Evolutionary conservation across 1,140 invertebrate species (phyloP), one percentile per base, ranked within the genome.

Genomic region (Schlechtendalia chinensis): DNA sequence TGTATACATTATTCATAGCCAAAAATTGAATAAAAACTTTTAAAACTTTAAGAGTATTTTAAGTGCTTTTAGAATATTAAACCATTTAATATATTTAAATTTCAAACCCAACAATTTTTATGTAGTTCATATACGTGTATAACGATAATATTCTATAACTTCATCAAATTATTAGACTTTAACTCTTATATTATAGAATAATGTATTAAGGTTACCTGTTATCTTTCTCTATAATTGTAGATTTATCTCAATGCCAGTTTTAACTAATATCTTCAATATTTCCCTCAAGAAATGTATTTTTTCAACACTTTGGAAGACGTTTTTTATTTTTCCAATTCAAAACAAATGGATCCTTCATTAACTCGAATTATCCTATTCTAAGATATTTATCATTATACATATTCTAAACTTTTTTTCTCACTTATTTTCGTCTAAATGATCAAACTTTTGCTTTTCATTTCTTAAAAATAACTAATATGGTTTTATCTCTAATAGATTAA

Each of bases 191-290:
- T n/a, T n/a, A n/a, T n/a, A n/a, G n/a, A n/a, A n/a, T n/a, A n/a
- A n/a, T n/a, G n/a, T n/a, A n/a, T n/a, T n/a, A n/a, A n/a, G n/a
- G n/a, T n/a, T 45, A 45, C 10, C 10, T 45, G 39, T 45, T 54
- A 54, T 19, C 16, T 65, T 65, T 19, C 32, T 65, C 1, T 65
- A 65, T 19, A 65, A 65, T 17, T 65, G 61, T 65, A 32, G 61
- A 65, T 65, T 65, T 65, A 65, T 65, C 27, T 19, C 39, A 39
- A 65, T 14, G 0, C 29, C 29, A 65, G 19, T 39, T 27, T 16
- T 65, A 65, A 65, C 61, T 6, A 65, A 65, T 11, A 65, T 65
- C 27, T 65, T 65, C 17, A 65, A 65, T 10, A 17, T 32, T 5
- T 65, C 61, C 17, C 22, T 65, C 27, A 39, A 17, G 5, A 29